A percentile compares a stretch with the other conserved stretches of the same genome.
phyloP scores from a whole-genome alignment of 2,888 invertebrate genomes.

The Elmis aenea region DNA sequence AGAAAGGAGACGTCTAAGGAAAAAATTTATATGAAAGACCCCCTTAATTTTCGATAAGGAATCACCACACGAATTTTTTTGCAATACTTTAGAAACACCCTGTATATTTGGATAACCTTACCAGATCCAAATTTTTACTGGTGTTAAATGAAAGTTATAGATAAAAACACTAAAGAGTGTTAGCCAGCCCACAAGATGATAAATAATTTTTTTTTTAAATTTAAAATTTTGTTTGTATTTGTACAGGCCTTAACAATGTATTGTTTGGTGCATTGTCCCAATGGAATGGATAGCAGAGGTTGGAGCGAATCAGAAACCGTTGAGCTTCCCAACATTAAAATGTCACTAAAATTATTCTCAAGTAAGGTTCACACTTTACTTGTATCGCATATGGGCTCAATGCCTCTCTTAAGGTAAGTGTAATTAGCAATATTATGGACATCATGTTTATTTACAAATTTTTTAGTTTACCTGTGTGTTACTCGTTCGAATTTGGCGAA shows the following conservation, averaged over 20 bases:
- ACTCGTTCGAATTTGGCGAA: slow-evolving; percentile 66
- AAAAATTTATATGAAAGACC: no score
- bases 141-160: no score
- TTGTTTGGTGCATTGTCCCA: slow-evolving; percentile 62
- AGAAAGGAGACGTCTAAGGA: no score
- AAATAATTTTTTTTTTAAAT: slow-evolving; percentile 8
- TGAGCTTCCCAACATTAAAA: slow-evolving; percentile 60
- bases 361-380: slow-evolving; percentile 63
- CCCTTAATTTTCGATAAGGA: no score
- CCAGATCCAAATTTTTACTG: no score
- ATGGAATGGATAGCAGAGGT: slow-evolving; percentile 56
- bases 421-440: no score
- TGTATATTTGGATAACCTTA: no score
- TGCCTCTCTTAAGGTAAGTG: slow-evolving; percentile 76
- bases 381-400: slow-evolving; percentile 67
- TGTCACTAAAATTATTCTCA: slow-evolving; percentile 60
- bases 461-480: slow-evolving; percentile 74
- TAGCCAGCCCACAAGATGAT: no score
- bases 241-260: slow-evolving; percentile 51
- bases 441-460: slow-evolving; percentile 6
- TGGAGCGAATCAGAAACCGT: slow-evolving; percentile 70
- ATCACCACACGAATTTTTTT: no score
- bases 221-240: slow-evolving; percentile 15
- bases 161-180: no score
- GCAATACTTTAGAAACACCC: no score